phyloP scores from a whole-genome alignment of 2,888 invertebrate genomes.

The Drosophila yooni region DNA sequence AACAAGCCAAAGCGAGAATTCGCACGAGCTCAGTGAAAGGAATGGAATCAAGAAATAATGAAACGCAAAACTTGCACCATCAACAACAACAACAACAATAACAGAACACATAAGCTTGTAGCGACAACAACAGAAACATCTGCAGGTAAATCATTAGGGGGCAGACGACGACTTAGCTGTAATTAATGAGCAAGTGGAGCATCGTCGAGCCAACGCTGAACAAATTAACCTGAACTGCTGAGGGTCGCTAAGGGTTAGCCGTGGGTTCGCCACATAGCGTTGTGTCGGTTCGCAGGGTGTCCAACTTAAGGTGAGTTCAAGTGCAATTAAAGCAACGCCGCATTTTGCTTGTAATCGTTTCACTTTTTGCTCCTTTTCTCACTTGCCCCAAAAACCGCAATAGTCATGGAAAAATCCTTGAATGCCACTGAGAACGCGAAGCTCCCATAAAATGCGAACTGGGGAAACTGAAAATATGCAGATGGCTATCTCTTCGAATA shows the following conservation, averaged over 20 bases:
- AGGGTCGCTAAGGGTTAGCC: slow-evolving; percentile 12
- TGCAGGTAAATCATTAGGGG: slow-evolving; percentile 71
- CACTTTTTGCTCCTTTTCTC: background rate
- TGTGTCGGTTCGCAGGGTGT: slow-evolving; percentile 7
- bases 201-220: slow-evolving; percentile 59
- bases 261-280: background rate
- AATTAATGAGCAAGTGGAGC: slow-evolving; percentile 77
- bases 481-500: background rate
- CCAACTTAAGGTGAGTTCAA: slow-evolving; percentile 51
- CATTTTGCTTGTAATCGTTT: slow-evolving; percentile 51
- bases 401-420: slow-evolving; percentile 7
- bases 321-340: slow-evolving; percentile 70
- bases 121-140: slow-evolving; percentile 42
- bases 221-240: slow-evolving; percentile 71
- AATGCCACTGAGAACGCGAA: background rate
- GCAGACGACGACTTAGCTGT: slow-evolving; percentile 60
- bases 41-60: slow-evolving; percentile 64
- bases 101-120: slow-evolving; percentile 7
- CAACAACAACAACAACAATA: slow-evolving; percentile 16
- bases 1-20: slow-evolving; percentile 36
- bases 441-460: background rate
- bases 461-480: background rate
- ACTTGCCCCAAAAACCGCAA: slow-evolving; percentile 4
- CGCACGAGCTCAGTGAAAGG: slow-evolving; percentile 40
- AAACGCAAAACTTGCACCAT: slow-evolving; percentile 54